Evolutionary conservation across 2,888 invertebrate species (phyloP), one percentile per base, ranked within the genome.

Genomic region (Timema podura): DNA sequence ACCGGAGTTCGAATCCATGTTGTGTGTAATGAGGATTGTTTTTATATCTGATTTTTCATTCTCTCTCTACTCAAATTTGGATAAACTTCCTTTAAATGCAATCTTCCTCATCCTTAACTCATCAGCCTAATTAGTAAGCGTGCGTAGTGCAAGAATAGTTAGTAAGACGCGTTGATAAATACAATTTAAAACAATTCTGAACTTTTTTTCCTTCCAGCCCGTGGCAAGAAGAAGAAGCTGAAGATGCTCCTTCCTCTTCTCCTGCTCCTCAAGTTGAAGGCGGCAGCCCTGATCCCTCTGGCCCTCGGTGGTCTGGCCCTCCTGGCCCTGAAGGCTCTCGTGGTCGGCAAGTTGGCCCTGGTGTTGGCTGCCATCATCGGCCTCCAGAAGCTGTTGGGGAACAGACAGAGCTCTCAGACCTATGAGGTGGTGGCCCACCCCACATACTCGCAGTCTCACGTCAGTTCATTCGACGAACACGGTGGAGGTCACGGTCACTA

Each of bases 291-390:
- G 74, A 88, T 92, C 76, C 93, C 93, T 48, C 82, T 93, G 75
- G 89, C 90, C 77, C 86, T 93, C 71, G 93, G 90, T 75, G 86
- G 84, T 76, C 87, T 93, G 77, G 93, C 92, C 69, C 85, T 93
- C 74, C 85, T 93, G 64, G 92, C 93, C 59, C 87, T 93, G 85
- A 93, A 94, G 85, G 93, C 93, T 73, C 85, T 94, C 75, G 83
- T 93, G 78, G 86, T 93, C 76, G 92, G 92, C 77, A 94, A 94
- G 85, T 88, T 93, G 73, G 93, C 93, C 5, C 85, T 94, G 44
- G 84, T 92, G 69, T 87, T 93, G 74, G 89, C 92, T 68, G 88
- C 87, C 71, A 85, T 93, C 72, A 87, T 93, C 72, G 93, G 91
- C 0, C 82, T 93, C 68, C 93, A 93, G 83, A 93, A 93, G 78